Evolutionary conservation across 2,888 invertebrate genomes (phyloP), one percentile per base, ranked within the genome.

Genomic region (Nymphalis urticae): DNA sequence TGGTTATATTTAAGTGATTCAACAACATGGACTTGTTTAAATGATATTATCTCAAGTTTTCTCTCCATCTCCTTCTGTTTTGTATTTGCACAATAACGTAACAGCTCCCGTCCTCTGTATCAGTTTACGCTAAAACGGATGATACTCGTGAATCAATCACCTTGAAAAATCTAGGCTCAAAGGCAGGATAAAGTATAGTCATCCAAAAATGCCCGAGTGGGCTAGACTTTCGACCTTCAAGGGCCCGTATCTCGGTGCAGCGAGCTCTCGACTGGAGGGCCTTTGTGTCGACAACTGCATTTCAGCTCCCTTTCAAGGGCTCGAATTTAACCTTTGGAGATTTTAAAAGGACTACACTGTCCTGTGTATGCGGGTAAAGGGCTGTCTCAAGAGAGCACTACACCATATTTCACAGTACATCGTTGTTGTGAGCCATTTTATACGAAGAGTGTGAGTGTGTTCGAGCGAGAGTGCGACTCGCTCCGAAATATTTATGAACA

Each of bases 251-350:
- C 64, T 64, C 62, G 62, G 62, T 70, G 66, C 61, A 60, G 70
- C 24, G 53, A 32, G 67, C 65, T 47, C 72, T 72, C 64, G 24
- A 64, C 48, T 59, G 7, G 62, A 72, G 72, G 24, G 66, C 58
- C 66, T 70, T 72, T 70, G 72, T 66, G 70, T 61, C 66, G 63
- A 54, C 63, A 56, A 61, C 70, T 67, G 70, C 70, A 70, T 65
- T 69, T 58, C 68, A 68, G 66, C 63, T 69, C 65, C 65, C 70
- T 64, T 68, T 70, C 59, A 60, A 68, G 68, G 58, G 67, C 68
- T 68, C 66, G 60, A 66, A 68, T 70, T 72, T 66, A 73, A 68
- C 73, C 72, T 72, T 68, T 68, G 66, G 68, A 61, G 65, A 61
- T 60, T 63, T 48, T 60, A 58, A 54, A 66, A 63, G 65, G 68